A percentile compares a stretch with the other conserved stretches of the same genome.
These are phyloP conservation scores for Leistus spinibarbis DNA, from an alignment of 2,888 invertebrate genomes.

Conservation along the genomic window DNA sequence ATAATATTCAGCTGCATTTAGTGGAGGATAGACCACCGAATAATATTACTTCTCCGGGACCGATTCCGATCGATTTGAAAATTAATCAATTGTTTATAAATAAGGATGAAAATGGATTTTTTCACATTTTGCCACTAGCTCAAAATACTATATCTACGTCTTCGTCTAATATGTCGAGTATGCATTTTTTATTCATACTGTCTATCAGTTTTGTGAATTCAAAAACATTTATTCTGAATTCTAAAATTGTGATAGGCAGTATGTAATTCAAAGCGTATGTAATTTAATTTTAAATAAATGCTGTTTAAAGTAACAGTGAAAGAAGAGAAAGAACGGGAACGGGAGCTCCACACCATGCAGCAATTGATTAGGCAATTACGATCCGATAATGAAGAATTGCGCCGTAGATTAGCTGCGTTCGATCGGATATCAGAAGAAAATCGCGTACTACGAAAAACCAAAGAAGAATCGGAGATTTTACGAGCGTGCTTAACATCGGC, in stretches of 20 bases:
- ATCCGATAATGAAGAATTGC: constrained; percentile 68
- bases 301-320: constrained; percentile 7
- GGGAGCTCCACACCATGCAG: constrained; percentile 58
- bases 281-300: background rate
- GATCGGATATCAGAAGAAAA: constrained; percentile 67
- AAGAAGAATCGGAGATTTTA: constrained; percentile 67
- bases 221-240: background rate
- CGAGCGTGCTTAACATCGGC: constrained; percentile 68
- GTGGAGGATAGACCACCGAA: constrained; percentile 84
- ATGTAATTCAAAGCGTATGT: background rate
- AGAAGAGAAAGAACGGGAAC: constrained; percentile 55
- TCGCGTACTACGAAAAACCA: constrained; percentile 57
- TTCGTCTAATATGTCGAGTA: constrained; percentile 44
- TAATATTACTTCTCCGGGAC: constrained; percentile 81
- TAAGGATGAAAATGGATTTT: constrained; percentile 75
- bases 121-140: constrained; percentile 70
- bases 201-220: background rate
- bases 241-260: background rate
- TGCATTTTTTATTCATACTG: constrained; percentile 10
- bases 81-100: constrained; percentile 72
- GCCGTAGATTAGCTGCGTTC: constrained; percentile 64
- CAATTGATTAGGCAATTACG: constrained; percentile 62
- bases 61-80: constrained; percentile 77
- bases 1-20: constrained; percentile 76
- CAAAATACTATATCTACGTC: constrained; percentile 41